These are phyloP conservation scores for Agonopterix arenella DNA, from an alignment of 2,888 invertebrate genomes.

Conservation along the genomic window DNA sequence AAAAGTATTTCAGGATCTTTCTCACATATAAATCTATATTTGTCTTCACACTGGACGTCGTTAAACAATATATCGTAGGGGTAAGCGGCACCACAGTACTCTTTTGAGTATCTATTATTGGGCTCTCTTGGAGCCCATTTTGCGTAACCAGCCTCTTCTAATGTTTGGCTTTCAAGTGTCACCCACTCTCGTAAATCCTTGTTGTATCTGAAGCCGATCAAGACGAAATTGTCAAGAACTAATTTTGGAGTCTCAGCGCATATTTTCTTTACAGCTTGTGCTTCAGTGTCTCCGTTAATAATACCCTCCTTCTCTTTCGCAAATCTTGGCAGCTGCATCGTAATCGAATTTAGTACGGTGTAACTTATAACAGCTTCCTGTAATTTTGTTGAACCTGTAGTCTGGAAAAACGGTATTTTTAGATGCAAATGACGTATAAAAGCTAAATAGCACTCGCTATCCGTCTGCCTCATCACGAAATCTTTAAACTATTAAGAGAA, in stretches of 20 bases:
- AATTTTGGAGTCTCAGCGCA: not conserved
- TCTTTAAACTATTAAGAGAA: no score
- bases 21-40: conserved; percentile 26
- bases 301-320: not conserved
- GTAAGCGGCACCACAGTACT: conserved; percentile 29
- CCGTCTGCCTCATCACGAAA: no score
- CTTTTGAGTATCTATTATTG: conserved; percentile 9
- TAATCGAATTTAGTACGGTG: not conserved
- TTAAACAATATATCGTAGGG: conserved; percentile 16
- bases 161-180: no score
- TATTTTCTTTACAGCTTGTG: not conserved
- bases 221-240: no score
- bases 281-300: not conserved
- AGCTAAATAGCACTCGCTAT: no score
- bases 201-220: no score
- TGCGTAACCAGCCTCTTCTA: no score
- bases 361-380: not conserved
- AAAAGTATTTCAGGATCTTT: conserved; percentile 18
- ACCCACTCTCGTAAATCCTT: no score
- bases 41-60: conserved; percentile 30
- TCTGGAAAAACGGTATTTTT: conserved; percentile 5
- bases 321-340: not conserved
- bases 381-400: not conserved
- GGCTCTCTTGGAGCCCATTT: no score
- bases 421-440: no score